A percentile compares a stretch with the other conserved stretches of the same genome.
phyloP scores from a whole-genome alignment of 1,140 invertebrate genomes.

The Drosophila pectinifera region DNA sequence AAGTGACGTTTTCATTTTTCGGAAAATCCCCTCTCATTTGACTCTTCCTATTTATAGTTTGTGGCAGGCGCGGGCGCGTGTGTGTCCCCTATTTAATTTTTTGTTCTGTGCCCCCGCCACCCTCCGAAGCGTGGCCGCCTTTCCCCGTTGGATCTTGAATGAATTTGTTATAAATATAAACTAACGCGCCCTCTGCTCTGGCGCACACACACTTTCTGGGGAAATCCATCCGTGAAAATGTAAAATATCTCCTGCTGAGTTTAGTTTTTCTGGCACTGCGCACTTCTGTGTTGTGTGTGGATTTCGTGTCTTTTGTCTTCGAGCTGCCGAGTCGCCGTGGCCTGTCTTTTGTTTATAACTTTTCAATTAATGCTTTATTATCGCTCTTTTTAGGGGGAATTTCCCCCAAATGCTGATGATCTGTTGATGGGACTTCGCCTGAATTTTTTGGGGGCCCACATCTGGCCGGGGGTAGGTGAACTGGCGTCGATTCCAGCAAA shows the following conservation, averaged over 20 bases:
- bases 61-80: constrained; percentile 52
- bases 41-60: constrained; percentile 54
- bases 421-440: constrained; percentile 54
- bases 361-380: constrained; percentile 68
- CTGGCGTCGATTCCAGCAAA: constrained; percentile 31
- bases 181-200: constrained; percentile 45
- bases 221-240: constrained; percentile 70
- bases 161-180: constrained; percentile 68
- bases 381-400: constrained; percentile 33
- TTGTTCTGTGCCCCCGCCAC: constrained; percentile 11
- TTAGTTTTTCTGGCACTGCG: constrained; percentile 50
- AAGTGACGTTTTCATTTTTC: constrained; percentile 69
- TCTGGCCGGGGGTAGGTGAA: constrained; percentile 31
- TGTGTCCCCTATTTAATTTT: constrained; percentile 43
- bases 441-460: constrained; percentile 45
- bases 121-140: constrained; percentile 3
- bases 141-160: constrained; percentile 51
- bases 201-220: constrained; percentile 53
- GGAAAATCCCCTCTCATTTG: constrained; percentile 66
- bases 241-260: constrained; percentile 69
- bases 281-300: constrained; percentile 22
- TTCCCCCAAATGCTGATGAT: constrained; percentile 44
- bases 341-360: constrained; percentile 60
- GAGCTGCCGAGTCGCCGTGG: constrained; percentile 15
- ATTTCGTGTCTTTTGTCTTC: constrained; percentile 43